Base-by-base conservation (phyloP, 2,888 invertebrate genomes). In the Onchidella celtica region DNA sequence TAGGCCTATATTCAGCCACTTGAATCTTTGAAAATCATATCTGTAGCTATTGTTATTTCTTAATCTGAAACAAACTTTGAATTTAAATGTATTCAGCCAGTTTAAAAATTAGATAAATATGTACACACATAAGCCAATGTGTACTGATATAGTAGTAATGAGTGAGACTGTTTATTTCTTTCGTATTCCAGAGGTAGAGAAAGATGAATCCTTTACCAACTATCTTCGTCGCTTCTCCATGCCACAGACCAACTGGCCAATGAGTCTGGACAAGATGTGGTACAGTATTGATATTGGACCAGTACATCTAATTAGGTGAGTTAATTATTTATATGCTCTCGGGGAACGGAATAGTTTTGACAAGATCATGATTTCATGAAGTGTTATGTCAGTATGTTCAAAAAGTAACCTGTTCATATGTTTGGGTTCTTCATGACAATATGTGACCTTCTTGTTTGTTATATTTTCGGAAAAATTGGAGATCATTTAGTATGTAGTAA, bases 221-320 rank as follows among this genome's bases (percentile, higher is more conserved):
- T 91, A 90, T 80, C 83, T 89, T 14, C 84, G 85, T 29, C 79
- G 90, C n/a, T 90, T 91, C 76, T 89, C 90, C 11, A 89, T 88
- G 87, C 90, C 92, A 2, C 84, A 85, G 0, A 81, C 86, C n/a
- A 79, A 81, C 0, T 91, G 91, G 91, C 90, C 90, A 1, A 90
- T 90, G 77, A 87, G 89, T 0, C 69, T 87, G 40, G 86, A 91
- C 75, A 88, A 90, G 82, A 84, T 92, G 75, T 92, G 92, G 91
- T 93, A 92, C 88, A 92, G 92, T 72, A 86, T 89, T 34, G 86
- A 92, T 83, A 86, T 91, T 27, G 92, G 89, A 63, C 86, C 85
- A 0, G 88, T 90, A 9, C 90, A 90, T 83, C 88, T 90, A 55
- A 87, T 90, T 78, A 90, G 90, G 90, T 90, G 79, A 6, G 73